Conservation (phyloP, 2,797 vertebrate genomes). For the Merluccius polli region DNA sequence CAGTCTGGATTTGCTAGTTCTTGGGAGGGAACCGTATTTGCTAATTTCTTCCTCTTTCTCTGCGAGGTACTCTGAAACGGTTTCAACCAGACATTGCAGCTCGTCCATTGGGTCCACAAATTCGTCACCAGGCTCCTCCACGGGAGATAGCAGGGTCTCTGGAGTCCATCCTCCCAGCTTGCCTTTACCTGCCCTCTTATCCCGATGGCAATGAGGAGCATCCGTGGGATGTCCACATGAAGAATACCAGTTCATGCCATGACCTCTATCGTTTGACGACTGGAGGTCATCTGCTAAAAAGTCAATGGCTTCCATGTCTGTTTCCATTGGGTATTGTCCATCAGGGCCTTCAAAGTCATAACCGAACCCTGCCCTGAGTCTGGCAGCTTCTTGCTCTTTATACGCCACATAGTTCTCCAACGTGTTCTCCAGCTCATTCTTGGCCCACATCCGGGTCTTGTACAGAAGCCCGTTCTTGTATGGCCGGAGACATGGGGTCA, state of each 20-base stretch:
- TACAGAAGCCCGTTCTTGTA: conserved; percentile 85
- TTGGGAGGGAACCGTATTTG: conserved; percentile 82
- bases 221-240: conserved; percentile 51
- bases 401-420: conserved; percentile 71
- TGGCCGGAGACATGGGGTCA: conserved; percentile 73
- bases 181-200: conserved; percentile 63
- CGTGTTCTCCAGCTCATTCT: conserved; percentile 67
- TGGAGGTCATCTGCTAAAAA: conserved; percentile 49
- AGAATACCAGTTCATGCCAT: conserved; percentile 47
- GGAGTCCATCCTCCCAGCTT: conserved; percentile 65
- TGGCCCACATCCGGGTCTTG: conserved; percentile 79
- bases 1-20: conserved; percentile 72
- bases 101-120: conserved; percentile 90
- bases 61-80: conserved; percentile 94
- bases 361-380: conserved; percentile 55
- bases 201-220: conserved; percentile 48
- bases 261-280: conserved; percentile 37
- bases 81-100: conserved; percentile 93
- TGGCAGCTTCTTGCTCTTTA: conserved; percentile 65
- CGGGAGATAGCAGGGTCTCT: conserved; percentile 75
- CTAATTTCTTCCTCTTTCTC: conserved; percentile 98
- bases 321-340: conserved; percentile 66
- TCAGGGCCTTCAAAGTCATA: conserved; percentile 78
- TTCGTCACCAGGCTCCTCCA: conserved; percentile 81
- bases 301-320: conserved; percentile 70